Percentiles rank a stretch among this genome's conserved stretches.
Evolutionary conservation across 2,888 invertebrate genomes (phyloP).

Genomic region (Aquatica leii): DNA sequence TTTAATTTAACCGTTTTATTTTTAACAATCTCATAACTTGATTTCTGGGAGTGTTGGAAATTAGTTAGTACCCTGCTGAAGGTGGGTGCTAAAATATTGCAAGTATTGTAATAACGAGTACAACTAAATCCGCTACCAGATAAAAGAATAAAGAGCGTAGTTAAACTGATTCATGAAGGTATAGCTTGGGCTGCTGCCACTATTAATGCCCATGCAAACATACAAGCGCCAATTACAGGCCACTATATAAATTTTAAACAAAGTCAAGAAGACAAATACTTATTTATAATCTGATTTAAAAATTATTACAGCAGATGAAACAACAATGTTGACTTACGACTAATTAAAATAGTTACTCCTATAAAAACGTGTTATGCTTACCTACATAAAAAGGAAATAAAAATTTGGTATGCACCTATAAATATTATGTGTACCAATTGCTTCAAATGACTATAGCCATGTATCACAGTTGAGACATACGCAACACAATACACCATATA

Average conservation of each 20-base stretch:
- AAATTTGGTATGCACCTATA: conserved; percentile 48
- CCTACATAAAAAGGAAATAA: conserved; percentile 12
- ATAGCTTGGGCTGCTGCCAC: conserved; percentile 50
- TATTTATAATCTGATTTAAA: conserved; percentile 32
- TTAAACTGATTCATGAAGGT: conserved; percentile 55
- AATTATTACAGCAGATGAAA: conserved; percentile 24
- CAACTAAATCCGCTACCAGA: conserved; percentile 55
- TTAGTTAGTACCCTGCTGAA: conserved; percentile 38
- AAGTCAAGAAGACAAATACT: conserved; percentile 35
- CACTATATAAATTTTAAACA: conserved; percentile 51
- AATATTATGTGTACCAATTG: conserved; percentile 57
- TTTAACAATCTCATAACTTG: conserved; percentile 31
- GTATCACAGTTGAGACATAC: conserved; percentile 55
- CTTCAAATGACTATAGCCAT: conserved; percentile 56
- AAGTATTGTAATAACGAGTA: conserved; percentile 51
- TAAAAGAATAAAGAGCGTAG: conserved; percentile 55
- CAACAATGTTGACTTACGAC: no score
- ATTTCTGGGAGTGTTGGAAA: conserved; percentile 37
- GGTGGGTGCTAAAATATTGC: conserved; percentile 55
- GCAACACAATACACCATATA: conserved; percentile 59
- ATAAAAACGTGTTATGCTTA: no score
- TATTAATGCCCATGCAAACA: conserved; percentile 56
- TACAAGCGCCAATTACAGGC: conserved; percentile 56
- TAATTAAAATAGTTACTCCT: no score
- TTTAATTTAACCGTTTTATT: conserved; percentile 10